Evolutionary conservation across 2,888 invertebrate species (phyloP), one percentile per base, ranked within the genome.

Genomic region (Pheosia gnoma): DNA sequence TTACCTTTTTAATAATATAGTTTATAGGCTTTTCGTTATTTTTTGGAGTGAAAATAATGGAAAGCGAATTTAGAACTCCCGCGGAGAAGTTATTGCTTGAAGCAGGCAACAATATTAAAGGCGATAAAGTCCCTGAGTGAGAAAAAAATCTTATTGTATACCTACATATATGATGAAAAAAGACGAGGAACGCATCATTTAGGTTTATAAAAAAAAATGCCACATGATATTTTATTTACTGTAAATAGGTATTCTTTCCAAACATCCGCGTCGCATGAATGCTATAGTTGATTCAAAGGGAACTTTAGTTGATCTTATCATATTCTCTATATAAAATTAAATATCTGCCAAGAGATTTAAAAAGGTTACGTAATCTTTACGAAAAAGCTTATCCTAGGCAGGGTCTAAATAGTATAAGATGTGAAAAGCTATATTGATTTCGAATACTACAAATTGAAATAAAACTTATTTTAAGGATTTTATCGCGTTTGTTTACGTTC

Each of bases 141-240:
- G 66, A 67, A 60, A 62, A 60, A 59, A 45, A 11, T 47, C 58
- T 9, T n/a, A 58, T 59, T 65, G 54, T 64, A 65, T 25, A 25
- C 25, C 25, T 25, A 25, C 25, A 25, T 75, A 71, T 69, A 70
- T 70, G 59, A 70, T 70, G 70, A 64, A 72, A 74, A 61, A 49
- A 11, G 62, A 59, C 59, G 54, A 59, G 39, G 60, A 66, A 61
- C 59, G 65, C 55, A 67, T 64, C 59, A 60, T 64, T 65, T 63
- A 49, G 41, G 58, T 53, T 63, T 53, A 68, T 75, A 70, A 59
- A 13, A 57, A 74, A 68, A 57, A 61, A 67, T 65, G 68, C 67
- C 70, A 58, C 60, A 66, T 51, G 60, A 62, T 64, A 65, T 75
- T 71, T 75, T 64, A 70, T 71, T 74, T 73, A 63, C 58, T 5